A percentile compares a stretch with the other conserved stretches of the same genome.
These are phyloP conservation scores for Macquaria ambigua DNA, from an alignment of 2,113 vertebrate genomes.

Conservation along the genomic window DNA sequence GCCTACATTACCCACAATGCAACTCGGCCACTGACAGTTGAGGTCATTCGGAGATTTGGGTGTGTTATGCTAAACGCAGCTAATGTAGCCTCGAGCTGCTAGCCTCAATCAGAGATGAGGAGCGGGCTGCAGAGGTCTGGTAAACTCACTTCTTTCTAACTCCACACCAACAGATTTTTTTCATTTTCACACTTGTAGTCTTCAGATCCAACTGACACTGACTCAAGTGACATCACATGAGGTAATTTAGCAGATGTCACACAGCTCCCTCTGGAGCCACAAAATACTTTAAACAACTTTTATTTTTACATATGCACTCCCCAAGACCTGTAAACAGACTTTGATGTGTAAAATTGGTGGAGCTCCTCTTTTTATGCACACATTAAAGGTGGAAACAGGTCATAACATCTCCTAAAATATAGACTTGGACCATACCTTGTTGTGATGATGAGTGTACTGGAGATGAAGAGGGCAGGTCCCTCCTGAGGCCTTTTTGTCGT, in stretches of 20 bases:
- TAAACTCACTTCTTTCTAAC: too few species aligned
- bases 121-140: background rate
- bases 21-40: background rate
- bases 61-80: background rate
- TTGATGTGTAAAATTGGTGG: background rate
- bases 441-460: background rate
- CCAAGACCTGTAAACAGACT: too few species aligned
- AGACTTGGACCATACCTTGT: slow-evolving; percentile 29
- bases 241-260: background rate
- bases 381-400: too few species aligned
- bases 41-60: background rate
- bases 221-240: background rate
- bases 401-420: background rate
- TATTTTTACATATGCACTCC: background rate
- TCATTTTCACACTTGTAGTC: background rate
- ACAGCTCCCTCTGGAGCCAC: too few species aligned
- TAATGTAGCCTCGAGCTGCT: background rate
- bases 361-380: background rate
- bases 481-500: slow-evolving; percentile 3
- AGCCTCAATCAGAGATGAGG: background rate
- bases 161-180: background rate
- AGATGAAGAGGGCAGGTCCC: slow-evolving; percentile 40
- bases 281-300: too few species aligned
- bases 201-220: too few species aligned
- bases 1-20: slow-evolving; percentile 2